These are phyloP conservation scores for Spodoptera exigua DNA, from an alignment of 2,888 invertebrate species.

Conservation along the genomic window DNA sequence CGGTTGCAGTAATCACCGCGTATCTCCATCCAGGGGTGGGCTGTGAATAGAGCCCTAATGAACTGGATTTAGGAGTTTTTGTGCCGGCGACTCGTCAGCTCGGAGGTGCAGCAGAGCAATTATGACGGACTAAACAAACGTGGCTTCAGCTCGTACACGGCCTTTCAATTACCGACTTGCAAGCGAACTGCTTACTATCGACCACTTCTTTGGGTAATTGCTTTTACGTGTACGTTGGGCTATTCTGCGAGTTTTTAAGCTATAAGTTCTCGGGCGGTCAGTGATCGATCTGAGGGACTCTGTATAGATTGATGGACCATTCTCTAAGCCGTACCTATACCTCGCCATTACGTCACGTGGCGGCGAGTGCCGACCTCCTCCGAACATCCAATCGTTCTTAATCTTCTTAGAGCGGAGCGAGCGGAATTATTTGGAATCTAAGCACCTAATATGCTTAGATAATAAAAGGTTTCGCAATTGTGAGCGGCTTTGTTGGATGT, in stretches of 20 bases:
- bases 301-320: slow-evolving; percentile 78
- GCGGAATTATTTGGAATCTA: slow-evolving; percentile 84
- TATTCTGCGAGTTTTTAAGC: slow-evolving; percentile 56
- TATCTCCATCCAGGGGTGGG: slow-evolving; percentile 89
- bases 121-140: slow-evolving; percentile 87
- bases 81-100: slow-evolving; percentile 86
- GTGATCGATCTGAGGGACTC: slow-evolving; percentile 74
- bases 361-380: slow-evolving; percentile 78
- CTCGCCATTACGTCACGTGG: slow-evolving; percentile 70
- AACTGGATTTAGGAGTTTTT: slow-evolving; percentile 90
- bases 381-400: slow-evolving; percentile 87
- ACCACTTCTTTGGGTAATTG: slow-evolving; percentile 67
- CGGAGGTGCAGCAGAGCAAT: slow-evolving; percentile 87
- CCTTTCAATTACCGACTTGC: slow-evolving; percentile 74
- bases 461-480: slow-evolving; percentile 83
- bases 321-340: slow-evolving; percentile 75
- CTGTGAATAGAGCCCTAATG: slow-evolving; percentile 89
- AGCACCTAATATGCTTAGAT: slow-evolving; percentile 85
- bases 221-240: slow-evolving; percentile 62
- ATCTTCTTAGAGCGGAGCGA: slow-evolving; percentile 85
- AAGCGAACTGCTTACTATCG: slow-evolving; percentile 66
- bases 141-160: slow-evolving; percentile 70
- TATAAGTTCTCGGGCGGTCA: slow-evolving; percentile 65
- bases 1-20: slow-evolving; percentile 90
- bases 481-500: slow-evolving; percentile 49